Conservation (phyloP, 2,888 invertebrate genomes). For the Nomada ruficornis region DNA sequence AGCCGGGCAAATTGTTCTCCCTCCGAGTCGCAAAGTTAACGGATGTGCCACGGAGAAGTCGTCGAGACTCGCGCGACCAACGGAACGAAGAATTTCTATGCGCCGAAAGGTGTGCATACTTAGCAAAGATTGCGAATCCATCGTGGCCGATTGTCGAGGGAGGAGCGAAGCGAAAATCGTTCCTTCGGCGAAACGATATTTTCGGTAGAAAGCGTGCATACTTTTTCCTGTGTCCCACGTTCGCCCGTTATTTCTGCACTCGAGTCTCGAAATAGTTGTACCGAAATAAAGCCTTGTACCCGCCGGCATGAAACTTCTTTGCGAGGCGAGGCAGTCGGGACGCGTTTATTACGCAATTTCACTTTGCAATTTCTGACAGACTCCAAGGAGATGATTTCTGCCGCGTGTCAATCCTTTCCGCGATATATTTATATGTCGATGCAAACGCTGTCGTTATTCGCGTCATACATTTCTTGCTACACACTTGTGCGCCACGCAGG, state of each 20-base stretch:
- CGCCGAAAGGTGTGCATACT: not conserved
- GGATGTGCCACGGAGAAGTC: not conserved
- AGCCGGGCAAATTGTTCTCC: not conserved
- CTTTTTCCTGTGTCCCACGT: slow-evolving; percentile 38
- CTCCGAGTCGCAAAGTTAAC: not conserved
- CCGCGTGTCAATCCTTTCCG: too few species aligned
- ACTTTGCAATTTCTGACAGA: not conserved
- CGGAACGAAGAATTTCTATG: not conserved
- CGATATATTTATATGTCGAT: too few species aligned
- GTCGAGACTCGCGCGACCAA: not conserved
- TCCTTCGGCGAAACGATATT: slow-evolving; percentile 37
- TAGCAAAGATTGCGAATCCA: slow-evolving; percentile 20
- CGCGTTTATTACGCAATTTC: slow-evolving; percentile 56
- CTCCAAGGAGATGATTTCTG: not conserved
- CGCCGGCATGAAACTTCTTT: slow-evolving; percentile 60
- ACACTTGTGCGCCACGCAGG: too few species aligned
- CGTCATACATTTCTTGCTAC: too few species aligned
- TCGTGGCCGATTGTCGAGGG: slow-evolving; percentile 1
- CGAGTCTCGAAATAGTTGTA: slow-evolving; percentile 58
- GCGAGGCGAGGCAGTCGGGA: slow-evolving; percentile 35
- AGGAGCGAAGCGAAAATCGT: not conserved
- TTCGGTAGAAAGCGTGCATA: slow-evolving; percentile 42
- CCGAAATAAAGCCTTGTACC: slow-evolving; percentile 67
- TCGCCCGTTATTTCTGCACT: slow-evolving; percentile 58
- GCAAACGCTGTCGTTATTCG: too few species aligned